Conservation (phyloP, 2,888 invertebrate species). For the Drosophila lacicola region DNA sequence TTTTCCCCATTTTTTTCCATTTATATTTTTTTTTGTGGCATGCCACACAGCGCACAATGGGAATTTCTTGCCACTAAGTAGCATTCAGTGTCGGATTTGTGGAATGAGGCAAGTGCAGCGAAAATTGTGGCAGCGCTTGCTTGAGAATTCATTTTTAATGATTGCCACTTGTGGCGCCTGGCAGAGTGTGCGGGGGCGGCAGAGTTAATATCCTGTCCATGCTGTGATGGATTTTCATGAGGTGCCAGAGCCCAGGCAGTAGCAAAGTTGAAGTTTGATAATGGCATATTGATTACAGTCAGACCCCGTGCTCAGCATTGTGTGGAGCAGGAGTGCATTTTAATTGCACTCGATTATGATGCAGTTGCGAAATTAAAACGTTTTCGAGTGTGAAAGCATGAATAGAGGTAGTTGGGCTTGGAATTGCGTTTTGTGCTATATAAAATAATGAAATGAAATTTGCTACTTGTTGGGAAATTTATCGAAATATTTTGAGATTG, state of each 20-base stretch:
- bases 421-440: neutral
- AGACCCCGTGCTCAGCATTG: neutral
- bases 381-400: slow-evolving; percentile 6
- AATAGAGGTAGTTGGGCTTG: neutral
- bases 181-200: neutral
- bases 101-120: slow-evolving; percentile 22
- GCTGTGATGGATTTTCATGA: slow-evolving; percentile 26
- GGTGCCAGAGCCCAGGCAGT: slow-evolving; percentile 8
- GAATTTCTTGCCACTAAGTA: slow-evolving; percentile 50
- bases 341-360: slow-evolving; percentile 38
- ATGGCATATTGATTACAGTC: slow-evolving; percentile 49
- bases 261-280: slow-evolving; percentile 31
- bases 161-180: slow-evolving; percentile 59
- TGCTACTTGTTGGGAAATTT: neutral
- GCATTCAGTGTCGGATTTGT: slow-evolving; percentile 53
- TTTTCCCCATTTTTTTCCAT: slow-evolving; percentile 5
- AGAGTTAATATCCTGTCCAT: slow-evolving; percentile 24
- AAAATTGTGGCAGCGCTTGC: slow-evolving; percentile 41
- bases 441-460: slow-evolving; percentile 8
- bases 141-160: slow-evolving; percentile 57
- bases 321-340: neutral
- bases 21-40: slow-evolving; percentile 18
- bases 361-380: slow-evolving; percentile 20
- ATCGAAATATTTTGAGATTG: neutral
- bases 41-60: slow-evolving; percentile 35